Evolutionary conservation across 2,113 vertebrate genomes (phyloP), one percentile per base, ranked within the genome.

Genomic region (Dasyurus viverrinus): DNA sequence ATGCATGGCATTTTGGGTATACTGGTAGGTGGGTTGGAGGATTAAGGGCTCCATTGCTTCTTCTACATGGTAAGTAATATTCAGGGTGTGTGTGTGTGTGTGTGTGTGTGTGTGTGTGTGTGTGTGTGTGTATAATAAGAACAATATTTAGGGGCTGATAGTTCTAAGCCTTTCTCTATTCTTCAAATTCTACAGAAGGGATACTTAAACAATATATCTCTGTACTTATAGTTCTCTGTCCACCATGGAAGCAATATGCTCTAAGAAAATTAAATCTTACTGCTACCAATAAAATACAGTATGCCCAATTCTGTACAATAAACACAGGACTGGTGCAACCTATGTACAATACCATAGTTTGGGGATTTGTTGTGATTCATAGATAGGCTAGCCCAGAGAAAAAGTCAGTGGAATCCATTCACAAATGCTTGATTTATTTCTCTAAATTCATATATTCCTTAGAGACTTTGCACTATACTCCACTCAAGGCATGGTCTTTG

Each of bases 231-330:
- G 57, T 1, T 92, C 30, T 93, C 48, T 90, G 0, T 47, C 52
- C 93, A 76, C 1, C 42, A 94, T 68, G 93, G 25, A 95, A 91
- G 92, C 91, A 93, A 53, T 11, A 47, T 22, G 91, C 24, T 48
- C 30, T 93, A 90, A 93, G 50, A 95, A 96, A 96, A 93, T 46
- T 53, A 7, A 93, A 42, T 12, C 91, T 54, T 42, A 89, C 92
- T 96, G 19, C 92, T 90, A 57, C 92, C 47, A 96, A 97, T 89
- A 53, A 97, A 94, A 96, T 97, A 54, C 92, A 26, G 92, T 90
- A 24, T 42, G 95, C 3, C 0, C 48, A 6, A 0, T 46, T 76
- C 89, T 93, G 96, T 96, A 89, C 23, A 92, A 52, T 89, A 95
- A 93, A 4, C 53, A 57, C 19, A 46, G 8, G 93, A 52, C 14